phyloP scores from a whole-genome alignment of 1,140 invertebrate species.

The Monomorium pharaonis region DNA sequence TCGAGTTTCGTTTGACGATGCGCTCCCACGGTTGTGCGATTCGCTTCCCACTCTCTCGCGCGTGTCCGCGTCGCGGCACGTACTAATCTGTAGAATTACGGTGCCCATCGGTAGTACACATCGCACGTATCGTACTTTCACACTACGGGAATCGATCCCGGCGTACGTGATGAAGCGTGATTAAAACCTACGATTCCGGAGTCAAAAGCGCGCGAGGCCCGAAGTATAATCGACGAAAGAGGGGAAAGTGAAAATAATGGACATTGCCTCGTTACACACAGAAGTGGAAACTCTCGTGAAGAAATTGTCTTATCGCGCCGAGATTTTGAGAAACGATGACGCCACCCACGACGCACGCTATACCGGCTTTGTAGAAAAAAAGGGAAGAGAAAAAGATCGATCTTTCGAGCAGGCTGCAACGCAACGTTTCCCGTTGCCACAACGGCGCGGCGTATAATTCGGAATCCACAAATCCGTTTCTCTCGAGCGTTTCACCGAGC shows the following conservation, averaged over 20 bases:
- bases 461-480: background rate
- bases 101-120: background rate
- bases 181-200: background rate
- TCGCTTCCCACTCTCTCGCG: conserved; percentile 8
- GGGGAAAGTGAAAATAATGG: background rate
- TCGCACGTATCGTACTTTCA: background rate
- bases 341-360: no score
- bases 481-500: no score
- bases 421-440: background rate
- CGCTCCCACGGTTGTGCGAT: conserved; percentile 5
- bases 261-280: background rate
- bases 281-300: no score
- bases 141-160: background rate
- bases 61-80: background rate
- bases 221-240: background rate
- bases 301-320: no score
- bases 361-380: no score
- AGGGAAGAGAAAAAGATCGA: no score
- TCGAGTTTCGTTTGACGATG: conserved; percentile 14
- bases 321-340: no score
- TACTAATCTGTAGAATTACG: conserved; percentile 3
- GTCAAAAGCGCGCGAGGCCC: background rate
- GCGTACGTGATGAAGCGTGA: background rate
- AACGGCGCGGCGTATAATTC: background rate
- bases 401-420: no score